phyloP scores from a whole-genome alignment of 1,140 invertebrate species.

The Drosophila teissieri region DNA sequence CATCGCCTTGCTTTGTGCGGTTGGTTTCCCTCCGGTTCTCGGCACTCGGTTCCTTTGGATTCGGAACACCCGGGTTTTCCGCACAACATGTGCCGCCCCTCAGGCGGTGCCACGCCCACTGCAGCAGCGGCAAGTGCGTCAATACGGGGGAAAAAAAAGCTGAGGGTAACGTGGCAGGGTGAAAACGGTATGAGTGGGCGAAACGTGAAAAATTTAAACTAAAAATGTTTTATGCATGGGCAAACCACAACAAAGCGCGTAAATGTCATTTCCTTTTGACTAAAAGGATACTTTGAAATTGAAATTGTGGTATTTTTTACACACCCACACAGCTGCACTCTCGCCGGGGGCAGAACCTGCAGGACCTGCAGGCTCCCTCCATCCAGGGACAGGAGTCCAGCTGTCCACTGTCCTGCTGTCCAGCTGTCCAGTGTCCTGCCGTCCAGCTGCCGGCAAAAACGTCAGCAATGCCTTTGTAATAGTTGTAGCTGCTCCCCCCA shows the following conservation, averaged over 20 bases:
- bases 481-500: conserved; percentile 7
- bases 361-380: background rate
- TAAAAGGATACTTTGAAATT: conserved; percentile 84
- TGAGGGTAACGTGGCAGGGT: background rate
- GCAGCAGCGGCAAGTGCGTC: conserved; percentile 22
- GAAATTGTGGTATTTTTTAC: conserved; percentile 77
- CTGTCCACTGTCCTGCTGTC: conserved; percentile 3
- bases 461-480: conserved; percentile 34
- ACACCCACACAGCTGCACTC: conserved; percentile 31
- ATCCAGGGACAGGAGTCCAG: background rate
- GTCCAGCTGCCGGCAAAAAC: conserved; percentile 12
- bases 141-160: conserved; percentile 10
- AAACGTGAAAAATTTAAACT: conserved; percentile 67
- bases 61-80: background rate
- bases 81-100: conserved; percentile 36
- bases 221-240: conserved; percentile 82
- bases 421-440: background rate
- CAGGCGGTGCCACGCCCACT: conserved; percentile 30
- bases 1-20: conserved; percentile 32
- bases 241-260: conserved; percentile 82
- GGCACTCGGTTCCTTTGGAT: background rate
- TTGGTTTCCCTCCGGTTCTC: background rate
- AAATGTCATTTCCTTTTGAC: conserved; percentile 82
- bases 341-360: conserved; percentile 10
- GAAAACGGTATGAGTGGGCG: conserved; percentile 9